phyloP scores from a whole-genome alignment of 2,888 invertebrate species.

The Keiferia lycopersicella region DNA sequence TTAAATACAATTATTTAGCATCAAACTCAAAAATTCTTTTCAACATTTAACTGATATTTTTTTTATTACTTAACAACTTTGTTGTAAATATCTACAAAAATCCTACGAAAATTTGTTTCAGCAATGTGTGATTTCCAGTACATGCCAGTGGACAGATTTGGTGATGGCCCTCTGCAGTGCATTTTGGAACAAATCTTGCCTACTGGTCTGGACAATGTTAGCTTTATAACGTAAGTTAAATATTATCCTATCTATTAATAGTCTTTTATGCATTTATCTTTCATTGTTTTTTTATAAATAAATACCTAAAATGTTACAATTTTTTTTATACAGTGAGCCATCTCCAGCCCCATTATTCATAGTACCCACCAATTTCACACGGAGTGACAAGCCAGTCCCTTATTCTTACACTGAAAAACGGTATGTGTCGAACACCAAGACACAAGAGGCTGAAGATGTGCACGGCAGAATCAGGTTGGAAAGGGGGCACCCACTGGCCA shows the following conservation, averaged over 20 bases:
- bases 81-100: no score
- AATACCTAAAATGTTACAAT: no score
- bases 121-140: constrained; percentile 96
- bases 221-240: constrained; percentile 58
- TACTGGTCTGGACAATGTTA: constrained; percentile 56
- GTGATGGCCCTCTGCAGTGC: constrained; percentile 74
- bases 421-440: constrained; percentile 41
- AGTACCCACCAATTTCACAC: constrained; percentile 89
- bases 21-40: no score
- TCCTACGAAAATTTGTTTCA: constrained; percentile 73
- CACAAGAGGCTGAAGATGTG: constrained; percentile 52
- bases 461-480: constrained; percentile 57
- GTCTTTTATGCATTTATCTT: no score
- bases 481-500: constrained; percentile 75
- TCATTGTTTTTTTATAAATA: no score
- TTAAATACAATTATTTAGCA: no score
- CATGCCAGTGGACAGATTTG: constrained; percentile 84
- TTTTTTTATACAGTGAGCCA: constrained; percentile 48
- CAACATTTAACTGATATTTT: no score
- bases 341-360: constrained; percentile 84
- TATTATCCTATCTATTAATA: background rate
- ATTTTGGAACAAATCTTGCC: constrained; percentile 85
- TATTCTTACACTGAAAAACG: constrained; percentile 66
- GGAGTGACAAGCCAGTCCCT: constrained; percentile 84
- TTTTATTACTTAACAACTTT: no score